Conservation (phyloP, 2,888 invertebrate species). For the Tenthredo mesomela region DNA sequence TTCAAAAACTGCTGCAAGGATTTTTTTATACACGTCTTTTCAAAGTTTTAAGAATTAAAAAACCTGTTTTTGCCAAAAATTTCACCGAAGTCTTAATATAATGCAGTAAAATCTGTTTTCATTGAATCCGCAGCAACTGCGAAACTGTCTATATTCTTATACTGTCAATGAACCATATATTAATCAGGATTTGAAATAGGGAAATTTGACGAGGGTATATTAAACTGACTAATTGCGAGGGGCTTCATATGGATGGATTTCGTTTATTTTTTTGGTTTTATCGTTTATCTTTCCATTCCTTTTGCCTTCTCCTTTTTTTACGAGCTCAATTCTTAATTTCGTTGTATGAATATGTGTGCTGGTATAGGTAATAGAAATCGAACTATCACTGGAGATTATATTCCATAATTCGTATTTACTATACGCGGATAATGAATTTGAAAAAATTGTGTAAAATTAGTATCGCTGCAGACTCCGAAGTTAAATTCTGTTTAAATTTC, state of each 20-base stretch:
- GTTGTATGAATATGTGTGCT: too few species aligned
- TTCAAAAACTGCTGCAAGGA: too few species aligned
- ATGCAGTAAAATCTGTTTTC: not conserved
- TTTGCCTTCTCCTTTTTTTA: not conserved
- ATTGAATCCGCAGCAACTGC: not conserved
- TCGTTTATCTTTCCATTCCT: not conserved
- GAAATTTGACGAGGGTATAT: constrained; percentile 8
- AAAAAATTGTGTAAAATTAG: not conserved
- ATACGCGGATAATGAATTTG: not conserved
- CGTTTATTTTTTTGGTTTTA: not conserved
- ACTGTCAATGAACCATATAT: constrained; percentile 13
- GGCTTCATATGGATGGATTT: not conserved
- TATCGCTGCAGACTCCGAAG: not conserved
- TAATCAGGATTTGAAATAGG: not conserved
- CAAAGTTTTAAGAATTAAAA: too few species aligned
- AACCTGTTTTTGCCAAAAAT: too few species aligned
- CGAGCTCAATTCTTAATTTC: too few species aligned
- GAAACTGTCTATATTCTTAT: not conserved
- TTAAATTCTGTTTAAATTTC: constrained; percentile 8
- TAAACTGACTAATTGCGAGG: not conserved
- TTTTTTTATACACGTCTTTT: too few species aligned
- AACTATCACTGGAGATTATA: too few species aligned
- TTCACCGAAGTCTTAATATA: too few species aligned
- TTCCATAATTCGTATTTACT: too few species aligned
- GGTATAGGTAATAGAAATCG: too few species aligned